These are phyloP conservation scores for Protonibea diacanthus DNA, from an alignment of 2,797 vertebrate species.

Conservation along the genomic window DNA sequence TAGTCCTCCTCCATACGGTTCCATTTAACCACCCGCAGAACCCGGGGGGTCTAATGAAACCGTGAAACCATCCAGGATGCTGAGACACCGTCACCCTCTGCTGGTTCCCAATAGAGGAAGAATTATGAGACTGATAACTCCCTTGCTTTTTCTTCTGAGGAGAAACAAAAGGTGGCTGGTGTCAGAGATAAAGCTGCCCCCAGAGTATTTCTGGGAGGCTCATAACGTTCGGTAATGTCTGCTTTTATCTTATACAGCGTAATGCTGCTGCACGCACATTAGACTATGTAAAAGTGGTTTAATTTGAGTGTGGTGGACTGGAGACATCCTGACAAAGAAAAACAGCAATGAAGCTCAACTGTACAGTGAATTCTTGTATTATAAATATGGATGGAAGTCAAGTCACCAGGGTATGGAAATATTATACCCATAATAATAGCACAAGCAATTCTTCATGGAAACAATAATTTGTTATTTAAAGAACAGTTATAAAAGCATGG, in stretches of 20 bases:
- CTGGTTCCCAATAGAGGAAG: constrained; percentile 56
- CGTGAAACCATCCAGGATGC: constrained; percentile 60
- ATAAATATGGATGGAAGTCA: not conserved
- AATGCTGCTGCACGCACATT: constrained; percentile 31
- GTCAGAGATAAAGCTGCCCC: constrained; percentile 69
- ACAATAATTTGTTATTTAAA: not conserved
- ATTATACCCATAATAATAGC: not conserved
- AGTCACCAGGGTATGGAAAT: constrained; percentile 8
- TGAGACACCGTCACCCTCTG: constrained; percentile 65
- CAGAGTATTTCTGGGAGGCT: constrained; percentile 41
- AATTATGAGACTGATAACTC: constrained; percentile 69
- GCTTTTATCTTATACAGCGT: constrained; percentile 48
- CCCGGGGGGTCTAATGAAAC: constrained; percentile 65
- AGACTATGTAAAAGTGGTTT: constrained; percentile 22
- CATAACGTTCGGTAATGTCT: constrained; percentile 40
- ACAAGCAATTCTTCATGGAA: not conserved
- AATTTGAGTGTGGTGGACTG: constrained; percentile 18
- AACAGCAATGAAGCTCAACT: not conserved
- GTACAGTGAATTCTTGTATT: not conserved
- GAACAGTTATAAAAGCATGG: constrained; percentile 14
- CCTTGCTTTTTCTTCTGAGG: constrained; percentile 43
- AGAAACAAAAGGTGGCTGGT: constrained; percentile 71
- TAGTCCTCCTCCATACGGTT: constrained; percentile 44
- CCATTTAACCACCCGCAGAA: constrained; percentile 31
- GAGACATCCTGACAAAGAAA: constrained; percentile 19